Conservation (phyloP, 2,888 invertebrate genomes). For the Paralinhomoeus sp. region DNA sequence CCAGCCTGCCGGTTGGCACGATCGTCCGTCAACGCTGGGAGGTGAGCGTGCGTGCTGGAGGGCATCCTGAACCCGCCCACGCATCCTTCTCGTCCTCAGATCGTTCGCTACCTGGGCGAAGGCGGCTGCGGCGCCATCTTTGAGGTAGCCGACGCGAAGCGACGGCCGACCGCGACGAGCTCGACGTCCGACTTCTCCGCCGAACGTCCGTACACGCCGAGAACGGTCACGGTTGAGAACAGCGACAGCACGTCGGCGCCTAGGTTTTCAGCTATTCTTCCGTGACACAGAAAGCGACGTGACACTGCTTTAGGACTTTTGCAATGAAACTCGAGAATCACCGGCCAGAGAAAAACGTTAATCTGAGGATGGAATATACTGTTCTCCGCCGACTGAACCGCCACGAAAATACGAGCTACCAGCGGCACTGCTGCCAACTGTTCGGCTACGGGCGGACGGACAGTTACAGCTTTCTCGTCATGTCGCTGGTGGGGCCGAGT, state of each 20-base stretch:
- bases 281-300: no score
- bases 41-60: background rate
- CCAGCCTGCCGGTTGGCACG: constrained; percentile 77
- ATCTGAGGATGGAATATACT: no score
- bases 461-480: constrained; percentile 90
- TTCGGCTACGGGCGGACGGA: no score
- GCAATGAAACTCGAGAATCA: no score
- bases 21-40: constrained; percentile 54
- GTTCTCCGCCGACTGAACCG: constrained; percentile 98
- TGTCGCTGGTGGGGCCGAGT: no score
- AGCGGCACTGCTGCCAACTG: no score
- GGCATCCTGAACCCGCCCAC: background rate
- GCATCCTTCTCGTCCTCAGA: no score
- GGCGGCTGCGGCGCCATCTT: constrained; percentile 86
- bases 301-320: no score
- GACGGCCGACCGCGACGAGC: constrained; percentile 70
- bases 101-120: no score
- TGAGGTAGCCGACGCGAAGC: constrained; percentile 82
- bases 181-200: constrained; percentile 49
- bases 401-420: constrained; percentile 84
- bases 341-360: no score
- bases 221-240: no score
- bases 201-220: no score
- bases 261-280: constrained; percentile 92
- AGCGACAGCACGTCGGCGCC: constrained; percentile 57